Percentiles rank a stretch among this genome's conserved stretches.
phyloP scores from a whole-genome alignment of 2,113 vertebrate genomes.

The Microcebus lehilahytsara region DNA sequence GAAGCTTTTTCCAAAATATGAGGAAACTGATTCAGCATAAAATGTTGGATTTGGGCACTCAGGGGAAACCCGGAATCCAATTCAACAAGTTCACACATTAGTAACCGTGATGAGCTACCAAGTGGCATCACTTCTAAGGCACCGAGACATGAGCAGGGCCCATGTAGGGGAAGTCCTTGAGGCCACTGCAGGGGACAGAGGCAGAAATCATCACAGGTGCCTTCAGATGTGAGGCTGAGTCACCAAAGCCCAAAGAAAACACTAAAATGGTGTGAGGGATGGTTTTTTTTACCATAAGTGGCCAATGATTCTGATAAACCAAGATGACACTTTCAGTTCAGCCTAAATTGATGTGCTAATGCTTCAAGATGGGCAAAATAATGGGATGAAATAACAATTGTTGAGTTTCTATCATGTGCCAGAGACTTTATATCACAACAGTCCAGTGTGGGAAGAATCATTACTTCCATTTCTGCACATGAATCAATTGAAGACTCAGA shows the following conservation, averaged over 20 bases:
- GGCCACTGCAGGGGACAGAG: background rate
- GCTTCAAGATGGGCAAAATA: background rate
- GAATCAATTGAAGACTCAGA: background rate
- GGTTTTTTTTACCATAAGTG: background rate
- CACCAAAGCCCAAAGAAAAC: background rate
- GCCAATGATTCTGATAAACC: background rate
- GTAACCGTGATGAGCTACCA: background rate
- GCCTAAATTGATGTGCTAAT: background rate
- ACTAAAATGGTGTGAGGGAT: background rate
- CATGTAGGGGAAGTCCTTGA: background rate
- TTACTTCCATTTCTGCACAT: background rate
- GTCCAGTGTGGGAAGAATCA: background rate
- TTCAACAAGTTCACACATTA: background rate
- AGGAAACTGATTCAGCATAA: background rate
- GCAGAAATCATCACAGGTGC: background rate
- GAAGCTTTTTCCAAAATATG: constrained; percentile 3
- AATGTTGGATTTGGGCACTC: background rate
- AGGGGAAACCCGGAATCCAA: background rate
- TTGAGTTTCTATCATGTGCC: background rate
- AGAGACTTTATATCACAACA: background rate
- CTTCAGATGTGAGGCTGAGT: background rate
- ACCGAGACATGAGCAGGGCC: background rate
- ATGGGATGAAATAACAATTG: background rate
- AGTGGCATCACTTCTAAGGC: background rate
- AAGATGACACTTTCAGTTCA: background rate